phyloP scores from a whole-genome alignment of 2,888 invertebrate genomes.

The Drosophila paranaensis region DNA sequence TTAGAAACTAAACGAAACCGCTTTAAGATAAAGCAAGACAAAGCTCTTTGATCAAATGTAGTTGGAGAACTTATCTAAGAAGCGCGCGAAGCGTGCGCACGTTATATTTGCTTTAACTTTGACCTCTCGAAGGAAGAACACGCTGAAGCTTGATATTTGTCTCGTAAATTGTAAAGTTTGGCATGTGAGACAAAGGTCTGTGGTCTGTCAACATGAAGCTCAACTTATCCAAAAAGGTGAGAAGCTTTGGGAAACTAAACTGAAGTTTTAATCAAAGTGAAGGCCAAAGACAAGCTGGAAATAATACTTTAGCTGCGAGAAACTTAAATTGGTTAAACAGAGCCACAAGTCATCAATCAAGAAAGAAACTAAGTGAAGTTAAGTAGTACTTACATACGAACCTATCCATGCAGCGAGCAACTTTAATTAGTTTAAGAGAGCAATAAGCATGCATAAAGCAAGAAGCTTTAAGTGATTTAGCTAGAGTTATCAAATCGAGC shows the following conservation, averaged over 20 bases:
- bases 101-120: not conserved
- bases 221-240: not conserved
- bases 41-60: slow-evolving; percentile 1
- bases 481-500: not conserved
- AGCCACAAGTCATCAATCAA: not conserved
- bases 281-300: too few species aligned
- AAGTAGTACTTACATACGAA: not conserved
- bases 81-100: not conserved
- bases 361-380: not conserved
- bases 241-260: not conserved
- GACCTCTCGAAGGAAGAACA: not conserved
- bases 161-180: not conserved
- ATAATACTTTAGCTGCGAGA: not conserved
- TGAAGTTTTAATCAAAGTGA: too few species aligned
- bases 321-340: not conserved
- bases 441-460: not conserved
- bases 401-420: not conserved
- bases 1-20: slow-evolving; percentile 3
- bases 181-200: not conserved
- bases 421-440: not conserved
- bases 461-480: not conserved
- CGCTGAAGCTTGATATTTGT: not conserved
- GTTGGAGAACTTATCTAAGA: slow-evolving; percentile 1
- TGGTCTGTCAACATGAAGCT: not conserved
- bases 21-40: not conserved